phyloP scores from a whole-genome alignment of 2,797 vertebrate species.

The Microchirus variegatus region DNA sequence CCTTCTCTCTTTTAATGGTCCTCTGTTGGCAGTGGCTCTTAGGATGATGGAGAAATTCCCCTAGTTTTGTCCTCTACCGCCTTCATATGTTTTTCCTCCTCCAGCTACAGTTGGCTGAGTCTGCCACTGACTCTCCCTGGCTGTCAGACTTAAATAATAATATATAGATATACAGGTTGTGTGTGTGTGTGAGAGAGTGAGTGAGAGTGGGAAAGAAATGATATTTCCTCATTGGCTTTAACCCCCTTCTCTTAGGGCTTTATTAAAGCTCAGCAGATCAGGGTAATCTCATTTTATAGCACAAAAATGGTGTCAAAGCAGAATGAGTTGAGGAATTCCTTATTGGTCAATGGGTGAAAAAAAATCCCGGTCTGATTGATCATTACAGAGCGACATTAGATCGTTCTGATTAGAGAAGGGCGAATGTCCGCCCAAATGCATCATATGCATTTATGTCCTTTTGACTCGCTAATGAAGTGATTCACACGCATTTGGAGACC shows the following conservation, averaged over 20 bases:
- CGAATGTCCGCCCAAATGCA: too few relatives aligned
- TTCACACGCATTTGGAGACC: too few relatives aligned
- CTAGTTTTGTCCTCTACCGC: background rate
- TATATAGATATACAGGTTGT: constrained; percentile 33
- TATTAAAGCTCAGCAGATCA: constrained; percentile 15
- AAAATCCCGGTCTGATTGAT: too few relatives aligned
- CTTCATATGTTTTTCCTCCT: constrained; percentile 16
- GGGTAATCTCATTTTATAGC: constrained; percentile 27
- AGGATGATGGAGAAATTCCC: constrained; percentile 37
- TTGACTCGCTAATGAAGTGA: too few relatives aligned
- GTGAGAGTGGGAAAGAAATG: too few relatives aligned
- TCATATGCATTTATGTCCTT: too few relatives aligned
- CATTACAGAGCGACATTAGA: too few relatives aligned
- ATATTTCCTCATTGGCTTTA: constrained; percentile 11
- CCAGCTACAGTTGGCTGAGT: constrained; percentile 14
- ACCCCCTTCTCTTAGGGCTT: background rate
- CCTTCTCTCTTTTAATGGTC: constrained; percentile 23
- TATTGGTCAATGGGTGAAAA: background rate
- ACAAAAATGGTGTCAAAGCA: constrained; percentile 22
- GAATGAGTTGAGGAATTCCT: constrained; percentile 11
- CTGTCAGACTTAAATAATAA: constrained; percentile 48
- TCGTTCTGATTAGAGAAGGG: too few relatives aligned
- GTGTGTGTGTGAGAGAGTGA: background rate
- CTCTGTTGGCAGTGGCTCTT: constrained; percentile 23
- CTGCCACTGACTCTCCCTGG: background rate